Conservation (phyloP, 2,888 invertebrate species). For the Gandaritis pyraliata region DNA sequence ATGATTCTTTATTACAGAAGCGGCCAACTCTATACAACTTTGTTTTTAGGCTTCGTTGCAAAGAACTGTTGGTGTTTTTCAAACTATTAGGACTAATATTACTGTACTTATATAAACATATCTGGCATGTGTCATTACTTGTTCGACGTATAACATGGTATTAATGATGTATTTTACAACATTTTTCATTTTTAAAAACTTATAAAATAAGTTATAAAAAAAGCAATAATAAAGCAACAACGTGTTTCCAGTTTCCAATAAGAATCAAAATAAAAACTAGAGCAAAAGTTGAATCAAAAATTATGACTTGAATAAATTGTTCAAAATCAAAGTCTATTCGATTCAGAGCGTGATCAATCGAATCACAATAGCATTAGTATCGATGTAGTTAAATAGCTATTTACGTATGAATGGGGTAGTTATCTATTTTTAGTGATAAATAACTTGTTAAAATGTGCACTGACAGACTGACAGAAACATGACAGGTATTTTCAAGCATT, state of each 20-base stretch:
- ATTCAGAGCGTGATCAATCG: slow-evolving; percentile 66
- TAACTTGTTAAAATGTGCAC: slow-evolving; percentile 25
- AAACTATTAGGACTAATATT: too few species aligned
- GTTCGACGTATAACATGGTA: too few species aligned
- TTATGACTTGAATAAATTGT: slow-evolving; percentile 60
- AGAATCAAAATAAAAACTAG: slow-evolving; percentile 37
- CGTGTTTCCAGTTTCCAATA: slow-evolving; percentile 23
- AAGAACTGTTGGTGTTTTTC: too few species aligned
- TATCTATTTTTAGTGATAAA: slow-evolving; percentile 34
- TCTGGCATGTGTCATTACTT: too few species aligned
- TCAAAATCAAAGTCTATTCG: slow-evolving; percentile 57
- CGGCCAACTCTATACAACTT: too few species aligned
- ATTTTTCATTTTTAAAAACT: neutral
- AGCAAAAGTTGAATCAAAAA: slow-evolving; percentile 43
- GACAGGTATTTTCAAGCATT: slow-evolving; percentile 13
- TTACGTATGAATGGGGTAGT: slow-evolving; percentile 30
- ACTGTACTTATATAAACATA: too few species aligned
- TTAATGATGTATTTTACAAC: too few species aligned
- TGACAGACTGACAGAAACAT: slow-evolving; percentile 23
- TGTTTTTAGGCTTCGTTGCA: too few species aligned
- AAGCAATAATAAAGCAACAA: neutral
- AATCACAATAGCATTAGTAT: slow-evolving; percentile 53
- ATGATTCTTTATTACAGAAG: too few species aligned
- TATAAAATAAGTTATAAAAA: neutral
- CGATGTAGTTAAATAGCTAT: slow-evolving; percentile 46